These are phyloP conservation scores for Tonatia bakeri DNA, from an alignment of 2,113 vertebrate species.

Conservation along the genomic window DNA sequence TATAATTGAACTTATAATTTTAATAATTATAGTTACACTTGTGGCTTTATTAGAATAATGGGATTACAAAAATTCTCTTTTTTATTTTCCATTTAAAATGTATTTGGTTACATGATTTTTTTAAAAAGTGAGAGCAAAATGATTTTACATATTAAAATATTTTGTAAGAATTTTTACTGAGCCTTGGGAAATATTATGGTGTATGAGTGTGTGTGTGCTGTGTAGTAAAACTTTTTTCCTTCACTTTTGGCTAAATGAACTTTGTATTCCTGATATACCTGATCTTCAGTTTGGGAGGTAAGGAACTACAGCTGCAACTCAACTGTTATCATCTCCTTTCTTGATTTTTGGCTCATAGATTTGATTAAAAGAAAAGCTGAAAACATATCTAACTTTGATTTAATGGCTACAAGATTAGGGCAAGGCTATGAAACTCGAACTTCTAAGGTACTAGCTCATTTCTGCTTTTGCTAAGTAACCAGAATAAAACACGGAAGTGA, in stretches of 20 bases:
- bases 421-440: background rate
- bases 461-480: background rate
- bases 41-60: background rate
- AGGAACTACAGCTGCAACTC: background rate
- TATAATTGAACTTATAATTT: background rate
- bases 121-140: background rate
- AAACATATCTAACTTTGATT: slow-evolving; percentile 32
- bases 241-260: background rate
- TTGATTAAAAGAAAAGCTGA: slow-evolving; percentile 57
- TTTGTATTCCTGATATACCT: background rate
- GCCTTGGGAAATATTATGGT: background rate
- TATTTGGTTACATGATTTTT: background rate
- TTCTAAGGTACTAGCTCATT: background rate
- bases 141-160: background rate
- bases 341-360: slow-evolving; percentile 14
- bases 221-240: background rate
- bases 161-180: slow-evolving; percentile 1
- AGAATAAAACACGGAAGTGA: slow-evolving; percentile 35
- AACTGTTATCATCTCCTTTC: background rate
- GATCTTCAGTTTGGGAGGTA: background rate
- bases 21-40: background rate
- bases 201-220: background rate
- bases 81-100: background rate
- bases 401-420: slow-evolving; percentile 19
- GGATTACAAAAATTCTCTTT: background rate